phyloP scores from a whole-genome alignment of 2,888 invertebrate species.

The Crossocerus cetratus region DNA sequence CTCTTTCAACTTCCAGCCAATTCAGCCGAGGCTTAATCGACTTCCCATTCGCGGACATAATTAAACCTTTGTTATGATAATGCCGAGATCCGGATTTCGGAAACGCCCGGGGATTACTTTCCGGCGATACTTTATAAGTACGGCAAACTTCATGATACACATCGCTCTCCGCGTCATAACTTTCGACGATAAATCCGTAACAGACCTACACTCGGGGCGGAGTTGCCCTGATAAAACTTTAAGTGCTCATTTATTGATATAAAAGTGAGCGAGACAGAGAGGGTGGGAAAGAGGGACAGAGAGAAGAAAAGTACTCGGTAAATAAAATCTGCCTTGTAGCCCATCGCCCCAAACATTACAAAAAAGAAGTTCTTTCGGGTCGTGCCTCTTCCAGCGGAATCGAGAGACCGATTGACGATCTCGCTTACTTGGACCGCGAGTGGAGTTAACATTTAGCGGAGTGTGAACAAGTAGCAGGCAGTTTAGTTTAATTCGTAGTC shows the following conservation, averaged over 20 bases:
- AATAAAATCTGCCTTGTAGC: no score
- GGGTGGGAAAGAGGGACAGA: no score
- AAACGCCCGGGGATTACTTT: not conserved
- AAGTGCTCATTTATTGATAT: no score
- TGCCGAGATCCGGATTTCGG: conserved; percentile 17
- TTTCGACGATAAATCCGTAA: no score
- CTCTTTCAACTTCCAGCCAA: not conserved
- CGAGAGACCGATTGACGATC: not conserved
- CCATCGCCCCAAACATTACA: not conserved
- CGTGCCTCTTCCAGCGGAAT: not conserved
- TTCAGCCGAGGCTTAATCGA: conserved; percentile 21
- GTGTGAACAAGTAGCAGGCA: not conserved
- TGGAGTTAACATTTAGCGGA: not conserved
- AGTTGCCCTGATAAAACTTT: no score
- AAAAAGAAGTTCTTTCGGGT: not conserved
- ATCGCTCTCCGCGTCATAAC: no score
- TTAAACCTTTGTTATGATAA: conserved; percentile 36
- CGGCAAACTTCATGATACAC: no score
- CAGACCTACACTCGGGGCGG: no score
- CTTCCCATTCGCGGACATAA: conserved; percentile 20
- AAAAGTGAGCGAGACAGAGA: no score
- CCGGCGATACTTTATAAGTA: no score
- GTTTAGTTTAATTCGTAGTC: not conserved
- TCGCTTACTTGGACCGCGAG: not conserved
- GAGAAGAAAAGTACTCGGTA: no score